Conservation (phyloP, 1,140 invertebrate genomes). For the Hylyphantes graminicola region DNA sequence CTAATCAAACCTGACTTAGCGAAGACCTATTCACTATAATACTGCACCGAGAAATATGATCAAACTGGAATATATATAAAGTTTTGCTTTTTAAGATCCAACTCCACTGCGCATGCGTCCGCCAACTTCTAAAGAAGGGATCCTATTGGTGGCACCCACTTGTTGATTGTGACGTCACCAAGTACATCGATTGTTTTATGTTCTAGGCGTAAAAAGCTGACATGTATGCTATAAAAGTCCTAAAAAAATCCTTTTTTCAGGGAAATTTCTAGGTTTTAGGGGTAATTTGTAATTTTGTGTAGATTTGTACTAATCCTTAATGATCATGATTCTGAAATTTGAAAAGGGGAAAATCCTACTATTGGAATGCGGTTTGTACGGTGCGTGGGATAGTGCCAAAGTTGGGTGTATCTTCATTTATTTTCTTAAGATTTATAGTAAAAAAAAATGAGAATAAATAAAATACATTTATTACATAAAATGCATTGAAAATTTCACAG, state of each 20-base stretch:
- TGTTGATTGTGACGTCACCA: conserved; percentile 55
- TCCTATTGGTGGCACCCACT: conserved; percentile 53
- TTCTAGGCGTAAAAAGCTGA: conserved; percentile 9
- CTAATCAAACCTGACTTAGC: no score
- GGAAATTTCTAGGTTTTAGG: not conserved
- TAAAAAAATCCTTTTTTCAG: not conserved
- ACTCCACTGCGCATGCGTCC: conserved; percentile 16
- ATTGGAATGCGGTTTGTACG: no score
- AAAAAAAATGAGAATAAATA: no score
- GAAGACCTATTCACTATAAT: not conserved
- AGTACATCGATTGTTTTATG: conserved; percentile 36
- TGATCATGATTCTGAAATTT: no score
- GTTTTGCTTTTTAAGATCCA: conserved; percentile 19
- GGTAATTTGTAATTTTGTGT: no score
- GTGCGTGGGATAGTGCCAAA: no score
- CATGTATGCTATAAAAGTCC: conserved; percentile 5
- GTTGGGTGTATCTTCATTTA: no score
- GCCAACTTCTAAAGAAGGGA: conserved; percentile 24
- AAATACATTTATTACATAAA: no score
- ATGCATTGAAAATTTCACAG: no score
- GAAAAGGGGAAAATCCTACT: no score
- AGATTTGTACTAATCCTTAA: no score
- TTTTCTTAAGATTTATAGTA: no score
- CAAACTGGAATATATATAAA: conserved; percentile 52
- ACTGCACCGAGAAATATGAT: conserved; percentile 24